These are phyloP conservation scores for Podocnemis expansa DNA, from an alignment of 2,113 vertebrate species.

Conservation along the genomic window DNA sequence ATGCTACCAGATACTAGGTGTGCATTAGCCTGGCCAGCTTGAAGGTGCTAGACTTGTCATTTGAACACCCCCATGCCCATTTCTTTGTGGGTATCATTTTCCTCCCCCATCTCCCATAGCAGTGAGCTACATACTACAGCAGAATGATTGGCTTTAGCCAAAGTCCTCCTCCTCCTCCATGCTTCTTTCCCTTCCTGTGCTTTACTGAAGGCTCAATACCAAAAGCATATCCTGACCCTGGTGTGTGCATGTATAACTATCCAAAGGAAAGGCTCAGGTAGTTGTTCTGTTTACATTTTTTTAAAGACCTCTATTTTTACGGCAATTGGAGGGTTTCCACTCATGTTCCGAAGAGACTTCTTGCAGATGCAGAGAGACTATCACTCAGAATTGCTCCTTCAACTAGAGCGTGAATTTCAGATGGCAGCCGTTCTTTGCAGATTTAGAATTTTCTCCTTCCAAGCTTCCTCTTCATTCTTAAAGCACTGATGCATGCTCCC, in stretches of 20 bases:
- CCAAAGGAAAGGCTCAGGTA: no score
- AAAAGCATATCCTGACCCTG: conserved; percentile 28
- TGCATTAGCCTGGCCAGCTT: background rate
- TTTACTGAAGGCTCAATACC: conserved; percentile 27
- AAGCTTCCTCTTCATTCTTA: background rate
- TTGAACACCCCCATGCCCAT: background rate
- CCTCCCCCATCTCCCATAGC: background rate
- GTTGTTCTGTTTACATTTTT: no score
- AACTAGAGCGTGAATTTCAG: background rate
- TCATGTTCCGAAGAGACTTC: background rate
- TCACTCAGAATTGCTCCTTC: background rate
- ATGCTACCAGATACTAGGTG: background rate
- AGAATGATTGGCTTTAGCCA: background rate
- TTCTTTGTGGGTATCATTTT: background rate
- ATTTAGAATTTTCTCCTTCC: accelerated
- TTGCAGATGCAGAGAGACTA: background rate
- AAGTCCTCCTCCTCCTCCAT: background rate
- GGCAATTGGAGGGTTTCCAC: conserved; percentile 12
- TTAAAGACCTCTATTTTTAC: no score
- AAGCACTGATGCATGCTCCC: background rate
- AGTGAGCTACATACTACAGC: background rate
- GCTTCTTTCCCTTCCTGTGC: conserved; percentile 28
- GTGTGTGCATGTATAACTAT: background rate
- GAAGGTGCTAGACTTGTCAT: background rate
- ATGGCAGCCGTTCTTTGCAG: accelerated